Evolutionary conservation across 2,797 vertebrate species (phyloP).

Genomic region (Echeneis naucrates): DNA sequence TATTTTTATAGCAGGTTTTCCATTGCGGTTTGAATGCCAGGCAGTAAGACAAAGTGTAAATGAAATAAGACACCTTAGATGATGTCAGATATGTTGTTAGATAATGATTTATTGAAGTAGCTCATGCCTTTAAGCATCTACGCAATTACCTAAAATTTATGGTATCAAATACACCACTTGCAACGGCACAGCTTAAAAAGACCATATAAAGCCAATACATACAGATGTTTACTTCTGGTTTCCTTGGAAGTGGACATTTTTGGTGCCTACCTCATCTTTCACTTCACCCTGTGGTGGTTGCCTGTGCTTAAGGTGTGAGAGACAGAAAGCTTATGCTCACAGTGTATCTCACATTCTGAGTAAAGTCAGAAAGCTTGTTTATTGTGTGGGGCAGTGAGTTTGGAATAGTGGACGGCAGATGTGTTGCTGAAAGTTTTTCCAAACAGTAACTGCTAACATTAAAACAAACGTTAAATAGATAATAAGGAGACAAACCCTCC

Average conservation of each 20-base stretch:
- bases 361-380: background rate
- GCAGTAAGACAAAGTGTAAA: background rate
- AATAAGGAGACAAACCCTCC: background rate
- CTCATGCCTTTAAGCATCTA: slow-evolving; percentile 8
- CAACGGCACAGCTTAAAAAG: slow-evolving; percentile 11
- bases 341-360: slow-evolving; percentile 29
- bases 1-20: background rate
- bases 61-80: background rate
- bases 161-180: slow-evolving; percentile 32
- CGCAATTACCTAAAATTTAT: slow-evolving; percentile 47
- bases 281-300: slow-evolving; percentile 23
- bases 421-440: background rate
- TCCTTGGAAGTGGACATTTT: slow-evolving; percentile 39
- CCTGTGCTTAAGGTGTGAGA: background rate
- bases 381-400: background rate
- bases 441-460: background rate
- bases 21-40: background rate
- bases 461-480: background rate
- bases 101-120: slow-evolving; percentile 6
- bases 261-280: slow-evolving; percentile 30
- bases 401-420: background rate
- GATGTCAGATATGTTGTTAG: slow-evolving; percentile 1
- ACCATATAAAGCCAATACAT: slow-evolving; percentile 49
- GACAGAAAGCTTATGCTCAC: slow-evolving; percentile 6
- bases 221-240: slow-evolving; percentile 53